phyloP scores from a whole-genome alignment of 1,140 invertebrate species.

The Drosophila guanche region DNA sequence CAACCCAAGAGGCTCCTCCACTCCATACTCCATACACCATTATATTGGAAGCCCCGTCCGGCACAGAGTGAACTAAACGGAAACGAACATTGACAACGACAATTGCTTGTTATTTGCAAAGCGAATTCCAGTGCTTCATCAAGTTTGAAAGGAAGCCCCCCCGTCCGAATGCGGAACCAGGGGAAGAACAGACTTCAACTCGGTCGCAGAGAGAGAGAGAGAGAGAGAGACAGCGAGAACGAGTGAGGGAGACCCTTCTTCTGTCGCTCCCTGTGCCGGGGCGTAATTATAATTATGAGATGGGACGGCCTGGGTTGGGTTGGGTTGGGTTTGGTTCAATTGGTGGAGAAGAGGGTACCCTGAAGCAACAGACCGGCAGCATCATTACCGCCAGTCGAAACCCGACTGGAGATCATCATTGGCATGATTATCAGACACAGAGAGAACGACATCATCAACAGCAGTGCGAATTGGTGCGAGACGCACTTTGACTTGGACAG shows the following conservation, averaged over 20 bases:
- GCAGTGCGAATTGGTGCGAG: conserved; percentile 70
- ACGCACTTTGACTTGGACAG: conserved; percentile 78
- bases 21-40: conserved; percentile 10
- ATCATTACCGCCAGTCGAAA: conserved; percentile 66
- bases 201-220: conserved; percentile 3
- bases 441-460: conserved; percentile 74
- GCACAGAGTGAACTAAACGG: conserved; percentile 50
- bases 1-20: conserved; percentile 17
- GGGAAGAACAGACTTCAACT: neutral
- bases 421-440: conserved; percentile 68
- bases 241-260: conserved; percentile 31
- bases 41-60: neutral
- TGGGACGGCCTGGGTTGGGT: conserved; percentile 33
- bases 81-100: conserved; percentile 82
- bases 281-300: conserved; percentile 80
- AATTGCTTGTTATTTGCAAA: conserved; percentile 82
- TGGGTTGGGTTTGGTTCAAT: conserved; percentile 10
- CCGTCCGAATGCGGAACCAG: neutral
- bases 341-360: conserved; percentile 2
- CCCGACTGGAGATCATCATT: conserved; percentile 69
- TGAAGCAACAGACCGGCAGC: conserved; percentile 32
- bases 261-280: conserved; percentile 21
- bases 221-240: neutral
- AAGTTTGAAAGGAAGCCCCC: conserved; percentile 39
- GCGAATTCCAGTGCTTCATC: conserved; percentile 74